Percentiles rank a stretch among this genome's conserved stretches.
These are phyloP conservation scores for Rhinolophus sinicus DNA, from an alignment of 2,113 vertebrate genomes.

Conservation along the genomic window DNA sequence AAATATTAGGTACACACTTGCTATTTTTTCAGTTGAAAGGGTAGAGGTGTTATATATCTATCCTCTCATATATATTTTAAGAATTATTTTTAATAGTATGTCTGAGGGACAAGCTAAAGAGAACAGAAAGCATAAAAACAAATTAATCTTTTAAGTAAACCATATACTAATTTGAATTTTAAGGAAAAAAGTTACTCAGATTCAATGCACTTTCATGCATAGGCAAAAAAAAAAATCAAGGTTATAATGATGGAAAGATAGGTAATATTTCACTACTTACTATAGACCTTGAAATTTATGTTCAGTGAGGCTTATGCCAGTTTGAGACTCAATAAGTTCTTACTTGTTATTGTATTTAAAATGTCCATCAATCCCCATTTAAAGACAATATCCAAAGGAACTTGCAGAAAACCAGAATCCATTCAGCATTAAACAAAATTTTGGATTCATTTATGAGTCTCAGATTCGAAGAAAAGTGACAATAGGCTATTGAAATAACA, in stretches of 20 bases:
- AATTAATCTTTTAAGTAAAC: constrained; percentile 37
- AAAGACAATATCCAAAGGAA: neutral
- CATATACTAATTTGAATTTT: constrained; percentile 44
- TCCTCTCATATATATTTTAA: constrained; percentile 18
- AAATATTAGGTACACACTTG: neutral
- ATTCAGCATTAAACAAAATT: neutral
- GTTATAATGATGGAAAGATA: neutral
- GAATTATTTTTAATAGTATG: constrained; percentile 26
- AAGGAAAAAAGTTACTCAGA: constrained; percentile 13
- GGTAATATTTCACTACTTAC: neutral
- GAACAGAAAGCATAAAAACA: constrained; percentile 16
- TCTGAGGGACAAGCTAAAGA: neutral
- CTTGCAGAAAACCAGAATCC: neutral
- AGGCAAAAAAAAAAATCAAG: neutral
- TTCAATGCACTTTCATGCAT: neutral
- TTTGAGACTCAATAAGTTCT: neutral
- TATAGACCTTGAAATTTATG: constrained; percentile 54
- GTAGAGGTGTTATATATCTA: neutral
- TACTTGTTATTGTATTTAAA: neutral
- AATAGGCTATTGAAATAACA: neutral
- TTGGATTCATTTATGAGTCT: neutral
- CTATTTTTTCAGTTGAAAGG: neutral
- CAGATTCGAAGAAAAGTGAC: neutral
- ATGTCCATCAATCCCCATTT: neutral
- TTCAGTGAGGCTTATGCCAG: neutral